Conservation (phyloP, 2,888 invertebrate species). For the Chirona hameri region DNA sequence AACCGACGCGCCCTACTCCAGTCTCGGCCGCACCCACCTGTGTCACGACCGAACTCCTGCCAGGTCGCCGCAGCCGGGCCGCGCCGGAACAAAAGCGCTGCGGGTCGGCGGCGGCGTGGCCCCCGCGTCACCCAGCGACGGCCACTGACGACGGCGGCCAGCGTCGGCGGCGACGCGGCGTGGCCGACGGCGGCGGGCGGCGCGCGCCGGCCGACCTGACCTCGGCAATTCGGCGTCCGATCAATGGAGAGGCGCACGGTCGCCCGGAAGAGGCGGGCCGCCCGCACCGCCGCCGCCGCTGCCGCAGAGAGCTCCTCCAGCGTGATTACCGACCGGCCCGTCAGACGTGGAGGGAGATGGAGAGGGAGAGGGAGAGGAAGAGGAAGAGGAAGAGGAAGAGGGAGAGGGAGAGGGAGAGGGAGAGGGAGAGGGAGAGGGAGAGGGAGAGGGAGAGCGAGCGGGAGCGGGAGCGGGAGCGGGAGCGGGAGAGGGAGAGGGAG, state of each 20-base stretch:
- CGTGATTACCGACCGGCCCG: too few species aligned
- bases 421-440: too few species aligned
- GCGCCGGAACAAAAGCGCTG: not conserved
- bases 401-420: too few species aligned
- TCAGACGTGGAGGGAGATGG: too few species aligned
- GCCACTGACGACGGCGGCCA: not conserved
- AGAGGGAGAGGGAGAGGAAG: too few species aligned
- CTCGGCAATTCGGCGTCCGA: conserved; percentile 8
- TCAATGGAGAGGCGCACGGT: not conserved
- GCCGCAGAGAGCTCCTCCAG: not conserved
- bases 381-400: too few species aligned
- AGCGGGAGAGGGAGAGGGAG: too few species aligned
- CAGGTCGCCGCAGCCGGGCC: not conserved
- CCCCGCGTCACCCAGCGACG: not conserved
- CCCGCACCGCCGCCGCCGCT: not conserved
- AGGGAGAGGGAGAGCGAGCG: too few species aligned
- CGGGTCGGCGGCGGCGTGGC: not conserved
- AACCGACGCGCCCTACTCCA: too few species aligned
- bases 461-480: too few species aligned
- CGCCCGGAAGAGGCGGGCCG: not conserved
- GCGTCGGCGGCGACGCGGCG: not conserved
- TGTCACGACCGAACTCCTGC: too few species aligned
- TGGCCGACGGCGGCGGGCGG: not conserved
- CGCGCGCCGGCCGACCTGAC: not conserved
- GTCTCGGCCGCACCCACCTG: too few species aligned